Base-by-base conservation (phyloP, 2,888 invertebrate species). In the Acronicta alni region DNA sequence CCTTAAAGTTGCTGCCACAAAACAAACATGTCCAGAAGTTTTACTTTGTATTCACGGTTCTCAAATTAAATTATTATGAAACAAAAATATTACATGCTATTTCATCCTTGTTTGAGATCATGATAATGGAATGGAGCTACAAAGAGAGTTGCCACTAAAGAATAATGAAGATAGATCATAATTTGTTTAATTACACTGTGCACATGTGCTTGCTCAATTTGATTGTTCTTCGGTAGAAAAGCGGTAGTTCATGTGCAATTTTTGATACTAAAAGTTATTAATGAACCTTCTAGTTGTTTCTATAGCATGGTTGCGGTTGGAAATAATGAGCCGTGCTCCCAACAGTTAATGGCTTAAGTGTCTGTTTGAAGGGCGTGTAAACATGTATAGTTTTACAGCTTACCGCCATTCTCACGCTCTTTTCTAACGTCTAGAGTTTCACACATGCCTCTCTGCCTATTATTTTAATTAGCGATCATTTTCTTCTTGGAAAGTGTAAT, bases 271-370 rank as follows among this genome's bases (percentile, higher is more conserved):
- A 30, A 3, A 12, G 30, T 3, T 3, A 30, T 30, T 3, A 30
- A 35, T 39, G 12, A 26, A 17, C 18, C 43, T 67, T 60, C 53
- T 59, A 17, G 7, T 10, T 0, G 0, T 35, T 42, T 16, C 14
- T 59, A 9, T 23, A 0, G 2, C 3, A 5, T 42, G 26, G 17
- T 35, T 18, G 38, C 12, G 55, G 68, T 67, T 43, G 42, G 56
- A 75, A 72, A 76, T 76, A 76, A 76, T 76, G 78, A 76, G 78
- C 66, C 66, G 18, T 64, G 41, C 57, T 49, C 30, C 52, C 8
- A 56, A 44, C 74, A 43, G 49, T 58, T 76, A 75, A 75, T 68
- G 61, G 44, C 35, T 57, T 39, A 60, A 67, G 75, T 56, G 61
- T 52, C 55, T 48, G 56, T 43, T 51, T 67, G 59, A 63, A 61